Evolutionary conservation across 1,140 invertebrate species (phyloP).

Genomic region (Platyscapa corneri): DNA sequence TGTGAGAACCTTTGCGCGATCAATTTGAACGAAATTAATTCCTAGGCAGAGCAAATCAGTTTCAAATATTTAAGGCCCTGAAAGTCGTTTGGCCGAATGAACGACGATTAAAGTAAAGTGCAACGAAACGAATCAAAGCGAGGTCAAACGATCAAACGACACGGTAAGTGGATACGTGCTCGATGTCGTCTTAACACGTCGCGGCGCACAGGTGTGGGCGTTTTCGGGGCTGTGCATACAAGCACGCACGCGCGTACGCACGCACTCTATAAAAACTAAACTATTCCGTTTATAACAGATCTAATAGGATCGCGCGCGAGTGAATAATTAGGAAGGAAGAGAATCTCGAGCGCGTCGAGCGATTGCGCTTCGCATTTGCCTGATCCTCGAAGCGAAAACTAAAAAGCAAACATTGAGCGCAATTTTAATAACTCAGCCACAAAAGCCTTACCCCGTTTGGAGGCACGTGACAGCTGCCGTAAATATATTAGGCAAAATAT

Average conservation of each 20-base stretch:
- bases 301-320: not conserved
- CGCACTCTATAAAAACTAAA: not conserved
- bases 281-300: not conserved
- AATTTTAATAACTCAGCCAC: not conserved
- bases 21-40: too few species aligned
- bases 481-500: constrained; percentile 40
- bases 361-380: not conserved
- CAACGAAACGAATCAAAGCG: not conserved
- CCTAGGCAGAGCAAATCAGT: too few species aligned
- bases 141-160: constrained; percentile 1
- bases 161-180: not conserved
- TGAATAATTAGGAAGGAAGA: constrained; percentile 6
- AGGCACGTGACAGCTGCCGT: constrained; percentile 40
- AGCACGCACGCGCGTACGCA: too few species aligned
- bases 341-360: not conserved
- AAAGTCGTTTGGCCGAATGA: not conserved
- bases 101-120: not conserved
- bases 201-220: not conserved
- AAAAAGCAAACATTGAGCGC: not conserved
- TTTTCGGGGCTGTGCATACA: not conserved
- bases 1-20: too few species aligned
- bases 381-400: not conserved
- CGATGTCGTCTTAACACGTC: constrained; percentile 15
- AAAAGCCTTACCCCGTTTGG: constrained; percentile 28
- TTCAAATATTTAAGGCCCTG: too few species aligned